A percentile compares a stretch with the other conserved stretches of the same genome.
phyloP scores from a whole-genome alignment of 2,888 invertebrate species.

The Automeris io region DNA sequence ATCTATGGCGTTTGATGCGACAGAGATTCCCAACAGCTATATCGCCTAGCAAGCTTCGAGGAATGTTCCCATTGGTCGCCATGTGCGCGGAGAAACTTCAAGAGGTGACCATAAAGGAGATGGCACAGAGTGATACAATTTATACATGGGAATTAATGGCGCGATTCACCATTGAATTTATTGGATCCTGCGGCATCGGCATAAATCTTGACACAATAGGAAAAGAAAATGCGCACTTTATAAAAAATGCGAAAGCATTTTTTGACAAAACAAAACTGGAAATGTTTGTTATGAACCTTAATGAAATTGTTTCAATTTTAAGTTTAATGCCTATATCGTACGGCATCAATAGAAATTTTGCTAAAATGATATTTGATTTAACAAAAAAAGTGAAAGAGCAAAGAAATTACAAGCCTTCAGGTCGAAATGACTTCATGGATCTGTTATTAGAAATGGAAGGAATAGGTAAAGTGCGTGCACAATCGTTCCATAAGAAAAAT shows the following conservation, averaged over 20 bases:
- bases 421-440: constrained; percentile 31
- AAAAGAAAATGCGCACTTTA: constrained; percentile 9
- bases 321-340: constrained; percentile 1
- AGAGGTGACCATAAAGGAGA: constrained; percentile 1
- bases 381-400: constrained; percentile 10
- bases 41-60: constrained; percentile 31
- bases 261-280: constrained; percentile 11
- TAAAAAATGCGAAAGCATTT: constrained; percentile 10
- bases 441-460: constrained; percentile 24
- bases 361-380: constrained; percentile 11
- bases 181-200: constrained; percentile 35
- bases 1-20: constrained; percentile 20
- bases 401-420: constrained; percentile 22
- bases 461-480: constrained; percentile 18
- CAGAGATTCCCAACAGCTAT: constrained; percentile 28
- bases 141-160: constrained; percentile 33
- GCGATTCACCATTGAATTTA: constrained; percentile 29
- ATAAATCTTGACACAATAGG: constrained; percentile 15
- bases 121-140: constrained; percentile 4
- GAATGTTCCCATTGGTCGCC: constrained; percentile 38
- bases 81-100: constrained; percentile 18
- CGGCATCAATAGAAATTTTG: constrained; percentile 11
- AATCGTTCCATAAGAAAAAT: constrained; percentile 18
- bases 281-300: constrained; percentile 8
- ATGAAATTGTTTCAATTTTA: constrained; percentile 11